Conservation (phyloP, 2,113 vertebrate species). For the Ictalurus punctatus region DNA sequence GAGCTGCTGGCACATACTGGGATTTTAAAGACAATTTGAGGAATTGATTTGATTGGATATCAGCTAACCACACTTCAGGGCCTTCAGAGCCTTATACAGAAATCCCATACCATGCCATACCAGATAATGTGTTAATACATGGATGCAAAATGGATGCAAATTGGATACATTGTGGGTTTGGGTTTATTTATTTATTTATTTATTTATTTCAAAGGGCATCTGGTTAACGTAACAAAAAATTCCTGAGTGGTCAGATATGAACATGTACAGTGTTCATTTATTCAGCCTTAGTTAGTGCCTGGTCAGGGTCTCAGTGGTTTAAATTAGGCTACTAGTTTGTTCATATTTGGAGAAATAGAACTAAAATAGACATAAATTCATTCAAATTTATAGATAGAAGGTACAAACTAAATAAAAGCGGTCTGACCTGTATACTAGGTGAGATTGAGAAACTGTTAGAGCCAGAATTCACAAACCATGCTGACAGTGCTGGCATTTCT, state of each 20-base stretch:
- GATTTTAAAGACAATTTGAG: neutral
- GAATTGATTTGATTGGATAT: constrained; percentile 9
- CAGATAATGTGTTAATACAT: neutral
- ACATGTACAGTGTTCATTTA: neutral
- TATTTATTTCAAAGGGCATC: neutral
- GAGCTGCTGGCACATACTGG: neutral
- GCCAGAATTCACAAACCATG: neutral
- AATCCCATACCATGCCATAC: neutral
- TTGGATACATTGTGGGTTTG: neutral
- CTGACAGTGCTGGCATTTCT: neutral
- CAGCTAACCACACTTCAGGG: neutral
- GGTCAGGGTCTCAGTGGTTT: neutral
- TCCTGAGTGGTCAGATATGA: neutral
- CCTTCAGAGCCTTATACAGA: neutral
- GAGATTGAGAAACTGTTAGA: neutral
- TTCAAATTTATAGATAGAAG: neutral
- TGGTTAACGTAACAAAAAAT: neutral
- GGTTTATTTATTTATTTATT: neutral
- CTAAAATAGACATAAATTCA: neutral
- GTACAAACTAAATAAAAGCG: neutral
- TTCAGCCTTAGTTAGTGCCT: neutral
- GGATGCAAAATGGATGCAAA: neutral
- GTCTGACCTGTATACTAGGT: neutral
- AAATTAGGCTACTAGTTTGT: neutral
- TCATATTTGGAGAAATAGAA: neutral